These are phyloP conservation scores for Percopsis transmontana DNA, from an alignment of 2,113 vertebrate species.

Conservation along the genomic window DNA sequence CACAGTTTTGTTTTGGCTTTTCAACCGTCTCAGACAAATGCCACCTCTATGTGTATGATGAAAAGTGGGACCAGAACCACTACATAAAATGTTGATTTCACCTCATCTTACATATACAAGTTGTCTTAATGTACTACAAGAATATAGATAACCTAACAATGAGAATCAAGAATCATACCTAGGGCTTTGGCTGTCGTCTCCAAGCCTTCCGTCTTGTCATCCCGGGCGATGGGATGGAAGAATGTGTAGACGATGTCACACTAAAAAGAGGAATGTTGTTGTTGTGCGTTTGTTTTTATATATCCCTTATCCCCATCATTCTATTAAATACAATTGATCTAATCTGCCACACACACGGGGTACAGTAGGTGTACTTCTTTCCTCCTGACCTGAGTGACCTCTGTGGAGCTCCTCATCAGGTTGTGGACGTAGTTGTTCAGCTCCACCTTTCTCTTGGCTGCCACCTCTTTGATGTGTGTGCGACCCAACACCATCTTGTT, in stretches of 20 bases:
- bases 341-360: too few species aligned
- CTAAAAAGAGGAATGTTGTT: constrained; percentile 59
- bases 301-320: too few species aligned
- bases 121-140: too few species aligned
- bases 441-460: constrained; percentile 94
- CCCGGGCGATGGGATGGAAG: constrained; percentile 93
- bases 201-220: constrained; percentile 93
- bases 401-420: constrained; percentile 89
- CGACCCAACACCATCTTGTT: constrained; percentile 96
- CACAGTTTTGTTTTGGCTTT: too few species aligned
- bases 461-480: constrained; percentile 97
- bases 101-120: too few species aligned
- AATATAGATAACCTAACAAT: not conserved
- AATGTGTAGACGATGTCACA: constrained; percentile 98
- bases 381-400: constrained; percentile 88
- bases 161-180: constrained; percentile 69
- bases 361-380: not conserved
- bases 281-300: not conserved
- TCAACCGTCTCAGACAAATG: too few species aligned
- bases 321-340: too few species aligned
- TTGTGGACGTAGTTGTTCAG: constrained; percentile 94
- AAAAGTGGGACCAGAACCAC: too few species aligned
- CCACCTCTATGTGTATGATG: too few species aligned
- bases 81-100: too few species aligned
- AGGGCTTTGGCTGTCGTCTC: constrained; percentile 80